phyloP scores from a whole-genome alignment of 2,888 invertebrate species.

The Proisotoma minuta region DNA sequence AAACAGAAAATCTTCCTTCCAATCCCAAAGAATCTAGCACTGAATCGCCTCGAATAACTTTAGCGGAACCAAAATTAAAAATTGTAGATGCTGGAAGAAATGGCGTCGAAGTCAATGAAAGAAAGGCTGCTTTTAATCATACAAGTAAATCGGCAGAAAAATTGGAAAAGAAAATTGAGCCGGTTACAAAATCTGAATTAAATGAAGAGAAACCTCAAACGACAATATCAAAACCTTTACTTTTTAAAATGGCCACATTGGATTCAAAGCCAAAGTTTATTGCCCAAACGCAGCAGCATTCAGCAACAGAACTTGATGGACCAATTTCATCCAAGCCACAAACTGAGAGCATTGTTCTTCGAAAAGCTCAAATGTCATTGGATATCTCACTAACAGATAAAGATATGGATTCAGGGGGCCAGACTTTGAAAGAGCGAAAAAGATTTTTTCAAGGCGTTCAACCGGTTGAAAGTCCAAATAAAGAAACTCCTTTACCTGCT shows the following conservation, averaged over 20 bases:
- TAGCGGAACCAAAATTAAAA: neutral
- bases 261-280: slow-evolving; percentile 21
- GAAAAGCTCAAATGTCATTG: neutral
- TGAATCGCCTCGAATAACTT: neutral
- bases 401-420: neutral
- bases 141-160: neutral
- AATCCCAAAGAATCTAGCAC: too few species aligned
- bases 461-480: slow-evolving; percentile 39
- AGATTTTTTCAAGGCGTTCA: slow-evolving; percentile 46
- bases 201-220: neutral
- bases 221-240: slow-evolving; percentile 19
- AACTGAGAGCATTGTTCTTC: neutral
- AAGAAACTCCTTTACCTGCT: slow-evolving; percentile 45
- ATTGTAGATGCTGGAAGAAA: neutral
- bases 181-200: neutral
- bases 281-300: neutral
- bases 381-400: neutral
- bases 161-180: neutral
- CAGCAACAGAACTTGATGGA: neutral
- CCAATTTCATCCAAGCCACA: neutral
- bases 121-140: neutral
- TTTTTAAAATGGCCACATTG: slow-evolving; percentile 29
- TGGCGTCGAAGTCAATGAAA: neutral
- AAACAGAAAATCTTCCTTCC: too few species aligned
- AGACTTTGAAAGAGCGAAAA: slow-evolving; percentile 36